Base-by-base conservation (phyloP, 2,888 invertebrate species). In the Macaria notata region DNA sequence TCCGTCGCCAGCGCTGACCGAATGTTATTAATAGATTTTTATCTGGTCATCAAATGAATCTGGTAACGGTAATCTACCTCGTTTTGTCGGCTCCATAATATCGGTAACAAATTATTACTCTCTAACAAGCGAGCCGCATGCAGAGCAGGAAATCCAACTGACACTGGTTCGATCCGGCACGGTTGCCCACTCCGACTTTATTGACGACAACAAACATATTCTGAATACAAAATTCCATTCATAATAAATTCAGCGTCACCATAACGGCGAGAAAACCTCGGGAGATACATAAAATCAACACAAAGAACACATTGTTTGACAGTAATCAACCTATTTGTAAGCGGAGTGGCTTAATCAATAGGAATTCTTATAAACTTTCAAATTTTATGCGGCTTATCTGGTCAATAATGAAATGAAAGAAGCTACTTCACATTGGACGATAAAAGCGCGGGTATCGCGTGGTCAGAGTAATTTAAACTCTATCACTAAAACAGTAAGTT, bases 21-120 rank as follows among this genome's bases (percentile, higher is more conserved):
- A 88, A 88, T 85, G 84, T 88, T 89, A 91, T 89, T 89, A 89
- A 89, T 88, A 89, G 88, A 91, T 91, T 83, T 83, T 73, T 89
- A 90, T 89, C 88, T 84, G 81, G 83, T 87, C 87, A 88, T 88
- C 86, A 84, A 83, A 80, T 83, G 86, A 84, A 84, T 83, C 85
- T 83, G 75, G 81, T 86, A 87, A 87, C 88, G 83, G 86, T 87
- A 84, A 83, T 79, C 76, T 83, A 78, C 82, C 78, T 83, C 81
- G 82, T 84, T 86, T 85, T 81, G 81, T 83, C 82, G 78, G 80
- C 73, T 73, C 70, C 64, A 69, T 75, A 70, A 73, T 84, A 86
- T 86, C 76, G 77, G 77, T 84, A 83, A 88, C 88, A 89, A 89
- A 90, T 90, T 88, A 86, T 83, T 83, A 70, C 71, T 76, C 73